phyloP scores from a whole-genome alignment of 2,797 vertebrate species.

The Neomorphus geoffroyi region DNA sequence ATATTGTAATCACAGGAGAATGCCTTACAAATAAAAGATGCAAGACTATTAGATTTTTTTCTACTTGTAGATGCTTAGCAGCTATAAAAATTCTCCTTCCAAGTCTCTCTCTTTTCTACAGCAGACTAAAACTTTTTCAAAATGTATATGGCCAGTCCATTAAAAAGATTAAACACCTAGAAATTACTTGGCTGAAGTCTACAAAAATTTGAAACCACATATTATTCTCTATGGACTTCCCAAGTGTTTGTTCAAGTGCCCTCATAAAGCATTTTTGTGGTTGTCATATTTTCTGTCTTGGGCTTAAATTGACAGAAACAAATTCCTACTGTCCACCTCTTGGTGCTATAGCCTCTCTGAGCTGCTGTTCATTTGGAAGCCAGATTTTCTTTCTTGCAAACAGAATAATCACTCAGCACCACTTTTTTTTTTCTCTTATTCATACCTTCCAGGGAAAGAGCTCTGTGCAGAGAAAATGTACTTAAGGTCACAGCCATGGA shows the following conservation, averaged over 20 bases:
- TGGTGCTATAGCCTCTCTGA: neutral
- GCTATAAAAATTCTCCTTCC: neutral
- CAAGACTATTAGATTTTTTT: neutral
- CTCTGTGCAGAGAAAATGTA: neutral
- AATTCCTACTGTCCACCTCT: neutral
- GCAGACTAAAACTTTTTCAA: neutral
- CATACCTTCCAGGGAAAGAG: neutral
- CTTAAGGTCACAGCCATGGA: neutral
- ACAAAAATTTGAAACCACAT: neutral
- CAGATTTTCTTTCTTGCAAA: neutral
- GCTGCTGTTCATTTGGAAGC: constrained; percentile 11
- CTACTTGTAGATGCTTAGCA: neutral
- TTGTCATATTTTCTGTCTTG: neutral
- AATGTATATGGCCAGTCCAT: neutral
- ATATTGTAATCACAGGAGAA: neutral
- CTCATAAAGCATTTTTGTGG: neutral
- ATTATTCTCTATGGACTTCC: neutral
- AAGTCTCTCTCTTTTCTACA: neutral
- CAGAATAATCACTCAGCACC: neutral
- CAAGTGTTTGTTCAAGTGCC: neutral
- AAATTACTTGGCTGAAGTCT: constrained; percentile 6
- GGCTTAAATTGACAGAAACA: neutral
- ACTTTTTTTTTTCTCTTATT: neutral
- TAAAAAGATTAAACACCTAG: constrained; percentile 29
- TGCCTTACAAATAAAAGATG: neutral